These are phyloP conservation scores for Dinocampus coccinellae DNA, from an alignment of 2,888 invertebrate species.

Conservation along the genomic window DNA sequence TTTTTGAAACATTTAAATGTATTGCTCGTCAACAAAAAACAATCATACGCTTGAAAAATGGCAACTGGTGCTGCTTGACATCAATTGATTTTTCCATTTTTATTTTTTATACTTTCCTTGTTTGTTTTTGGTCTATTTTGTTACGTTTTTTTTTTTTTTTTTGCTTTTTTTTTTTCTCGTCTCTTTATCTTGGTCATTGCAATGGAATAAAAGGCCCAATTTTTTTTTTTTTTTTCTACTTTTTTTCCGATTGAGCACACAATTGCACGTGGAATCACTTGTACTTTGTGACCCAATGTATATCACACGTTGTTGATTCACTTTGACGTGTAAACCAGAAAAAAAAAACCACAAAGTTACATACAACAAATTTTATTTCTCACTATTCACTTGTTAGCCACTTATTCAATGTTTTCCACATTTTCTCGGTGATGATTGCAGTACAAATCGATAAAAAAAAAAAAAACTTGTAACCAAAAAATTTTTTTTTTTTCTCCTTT, in stretches of 20 bases:
- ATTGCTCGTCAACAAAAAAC: neutral
- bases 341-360: neutral
- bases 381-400: too few species aligned
- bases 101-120: neutral
- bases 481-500: neutral
- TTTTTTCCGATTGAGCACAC: neutral
- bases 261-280: neutral
- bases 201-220: neutral
- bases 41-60: neutral
- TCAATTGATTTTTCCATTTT: neutral
- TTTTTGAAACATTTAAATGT: neutral
- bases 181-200: neutral
- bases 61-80: neutral
- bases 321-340: neutral
- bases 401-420: too few species aligned
- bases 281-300: constrained; percentile 2
- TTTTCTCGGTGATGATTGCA: neutral
- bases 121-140: neutral
- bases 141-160: neutral
- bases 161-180: neutral
- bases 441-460: too few species aligned
- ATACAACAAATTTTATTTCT: neutral
- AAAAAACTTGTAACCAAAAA: neutral
- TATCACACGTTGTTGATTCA: neutral
- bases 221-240: too few species aligned